phyloP scores from a whole-genome alignment of 1,140 invertebrate genomes.

The Tetramorium parvispinum region DNA sequence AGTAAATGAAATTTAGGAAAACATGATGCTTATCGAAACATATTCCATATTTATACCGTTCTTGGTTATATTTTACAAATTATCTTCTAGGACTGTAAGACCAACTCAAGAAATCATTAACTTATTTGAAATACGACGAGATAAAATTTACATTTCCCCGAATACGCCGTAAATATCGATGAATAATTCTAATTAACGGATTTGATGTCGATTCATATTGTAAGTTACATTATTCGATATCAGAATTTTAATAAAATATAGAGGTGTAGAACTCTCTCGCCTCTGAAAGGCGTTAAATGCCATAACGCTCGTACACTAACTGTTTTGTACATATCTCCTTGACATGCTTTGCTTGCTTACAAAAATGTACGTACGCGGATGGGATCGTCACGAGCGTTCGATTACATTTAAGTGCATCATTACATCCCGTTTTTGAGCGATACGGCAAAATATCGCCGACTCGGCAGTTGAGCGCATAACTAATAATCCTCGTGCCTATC shows the following conservation, averaged over 20 bases:
- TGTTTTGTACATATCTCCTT: slow-evolving; percentile 67
- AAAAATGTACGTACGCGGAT: slow-evolving; percentile 35
- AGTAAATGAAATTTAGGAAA: neutral
- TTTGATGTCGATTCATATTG: neutral
- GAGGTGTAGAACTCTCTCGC: neutral
- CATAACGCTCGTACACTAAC: slow-evolving; percentile 25
- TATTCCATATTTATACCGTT: neutral
- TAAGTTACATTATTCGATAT: slow-evolving; percentile 8
- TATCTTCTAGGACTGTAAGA: neutral
- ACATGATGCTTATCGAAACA: neutral
- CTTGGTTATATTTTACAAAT: neutral
- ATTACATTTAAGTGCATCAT: slow-evolving; percentile 64
- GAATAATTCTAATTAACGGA: slow-evolving; percentile 24
- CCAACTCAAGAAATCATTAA: neutral
- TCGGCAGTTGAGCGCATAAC: slow-evolving; percentile 54
- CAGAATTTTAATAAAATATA: slow-evolving; percentile 26
- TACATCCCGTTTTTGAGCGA: slow-evolving; percentile 17
- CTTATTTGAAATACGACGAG: neutral
- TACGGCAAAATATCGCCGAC: slow-evolving; percentile 55
- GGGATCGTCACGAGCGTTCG: slow-evolving; percentile 55
- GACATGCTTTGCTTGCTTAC: slow-evolving; percentile 64
- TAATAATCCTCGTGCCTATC: slow-evolving; percentile 38
- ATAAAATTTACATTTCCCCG: neutral
- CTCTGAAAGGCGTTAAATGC: slow-evolving; percentile 36
- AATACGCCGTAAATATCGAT: neutral